phyloP scores from a whole-genome alignment of 2,797 vertebrate species.

The Crocidura indochinensis region DNA sequence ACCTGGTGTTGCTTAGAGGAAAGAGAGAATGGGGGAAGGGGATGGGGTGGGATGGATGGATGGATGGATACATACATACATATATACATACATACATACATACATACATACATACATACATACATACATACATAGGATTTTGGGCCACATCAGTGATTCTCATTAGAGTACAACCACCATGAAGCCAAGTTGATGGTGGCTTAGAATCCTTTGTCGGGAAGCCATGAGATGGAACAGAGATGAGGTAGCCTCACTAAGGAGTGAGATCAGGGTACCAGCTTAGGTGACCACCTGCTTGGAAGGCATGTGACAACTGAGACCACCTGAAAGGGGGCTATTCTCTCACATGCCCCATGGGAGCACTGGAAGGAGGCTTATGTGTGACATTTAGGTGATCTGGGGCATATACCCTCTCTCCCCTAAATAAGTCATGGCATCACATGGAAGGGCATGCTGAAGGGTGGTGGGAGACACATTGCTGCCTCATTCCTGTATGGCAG shows the following conservation, averaged over 20 bases:
- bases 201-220: neutral
- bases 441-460: neutral
- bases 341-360: neutral
- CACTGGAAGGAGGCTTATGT: neutral
- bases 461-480: too few relatives aligned
- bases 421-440: neutral
- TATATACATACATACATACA: too few relatives aligned
- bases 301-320: neutral
- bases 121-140: too few relatives aligned
- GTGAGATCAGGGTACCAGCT: neutral
- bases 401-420: neutral
- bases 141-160: too few relatives aligned
- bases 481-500: neutral
- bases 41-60: too few relatives aligned
- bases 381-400: neutral
- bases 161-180: too few relatives aligned
- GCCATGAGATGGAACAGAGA: neutral
- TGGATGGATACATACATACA: too few relatives aligned
- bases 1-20: neutral
- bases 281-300: neutral
- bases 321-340: too few relatives aligned
- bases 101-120: too few relatives aligned
- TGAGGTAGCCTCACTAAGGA: neutral
- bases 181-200: too few relatives aligned
- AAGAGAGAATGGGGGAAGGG: neutral